Base-by-base conservation (phyloP, 1,140 invertebrate species). In the Drosophila tristis region DNA sequence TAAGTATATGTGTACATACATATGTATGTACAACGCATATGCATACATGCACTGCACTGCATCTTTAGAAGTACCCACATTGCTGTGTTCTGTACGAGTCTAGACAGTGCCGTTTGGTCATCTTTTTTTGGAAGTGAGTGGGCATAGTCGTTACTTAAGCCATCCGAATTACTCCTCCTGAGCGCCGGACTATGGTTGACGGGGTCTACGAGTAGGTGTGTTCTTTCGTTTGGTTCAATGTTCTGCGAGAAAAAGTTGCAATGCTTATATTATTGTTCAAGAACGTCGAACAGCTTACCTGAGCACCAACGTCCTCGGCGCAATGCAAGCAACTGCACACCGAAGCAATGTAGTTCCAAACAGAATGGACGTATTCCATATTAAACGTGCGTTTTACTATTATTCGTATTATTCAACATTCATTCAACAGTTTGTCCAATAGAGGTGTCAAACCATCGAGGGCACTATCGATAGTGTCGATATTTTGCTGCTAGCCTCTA, bases 81-180 rank as follows among this genome's bases (percentile, higher is more conserved):
- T 44, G 97, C 96, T 67, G 96, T 97, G 93, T 97, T 96, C 89
- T 97, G 96, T 65, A 98, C 93, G 91, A 98, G 97, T 93, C 95
- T 95, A 90, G 95, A 97, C 26, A 98, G 93, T 13, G 96, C 97
- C 81, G 96, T 97, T 93, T 97, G 96, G 92, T 98, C 97, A 92
- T 98, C 97, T 80, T 96, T 96, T 91, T 97, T 96, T 29, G 96
- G 95, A 48, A 95, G 93, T 20, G 95, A 94, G 85, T 93, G 94
- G 15, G 93, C 92, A 91, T 94, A 94, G 68, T 94, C 93, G 76
- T 93, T 93, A 71, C 94, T 93, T 80, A 94, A 93, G 91, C 95
- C 95, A 78, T 96, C 95, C 76, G 95, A 95, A 92, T 95, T 94
- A 48, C 93, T 93, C 81, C 94, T 93, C 29, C 94, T 93, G 72